phyloP scores from a whole-genome alignment of 2,113 vertebrate species.

The Psophia crepitans region DNA sequence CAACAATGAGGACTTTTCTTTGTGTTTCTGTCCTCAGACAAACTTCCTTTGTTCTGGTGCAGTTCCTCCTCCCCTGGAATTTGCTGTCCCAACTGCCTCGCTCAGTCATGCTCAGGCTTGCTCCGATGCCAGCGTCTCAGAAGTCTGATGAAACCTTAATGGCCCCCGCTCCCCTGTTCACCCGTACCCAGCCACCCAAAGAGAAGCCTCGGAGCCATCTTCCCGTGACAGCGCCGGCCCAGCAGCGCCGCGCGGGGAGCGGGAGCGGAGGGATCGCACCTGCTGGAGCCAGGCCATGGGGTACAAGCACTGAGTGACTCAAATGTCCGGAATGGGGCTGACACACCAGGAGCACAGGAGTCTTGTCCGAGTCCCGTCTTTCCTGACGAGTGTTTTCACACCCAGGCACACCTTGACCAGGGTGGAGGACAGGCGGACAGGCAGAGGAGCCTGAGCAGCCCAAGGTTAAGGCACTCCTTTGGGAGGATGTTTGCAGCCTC shows the following conservation, averaged over 20 bases:
- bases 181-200: background rate
- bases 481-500: background rate
- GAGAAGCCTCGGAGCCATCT: background rate
- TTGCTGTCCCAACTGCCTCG: conserved; percentile 39
- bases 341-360: background rate
- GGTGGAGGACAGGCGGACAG: background rate
- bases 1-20: conserved; percentile 23
- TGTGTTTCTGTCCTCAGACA: conserved; percentile 52
- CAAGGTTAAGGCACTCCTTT: background rate
- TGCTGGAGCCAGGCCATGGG: background rate
- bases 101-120: conserved; percentile 52
- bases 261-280: background rate
- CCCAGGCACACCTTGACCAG: background rate
- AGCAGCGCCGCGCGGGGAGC: rapidly evolving
- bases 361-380: background rate
- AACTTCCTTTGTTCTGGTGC: conserved; percentile 61
- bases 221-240: background rate
- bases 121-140: background rate
- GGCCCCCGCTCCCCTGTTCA: background rate
- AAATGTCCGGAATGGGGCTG: background rate
- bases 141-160: background rate
- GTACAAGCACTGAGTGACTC: background rate
- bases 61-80: conserved; percentile 58
- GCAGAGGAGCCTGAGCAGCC: background rate
- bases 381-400: background rate